These are phyloP conservation scores for Cephus sareptanus DNA, from an alignment of 2,888 invertebrate genomes.

Conservation along the genomic window DNA sequence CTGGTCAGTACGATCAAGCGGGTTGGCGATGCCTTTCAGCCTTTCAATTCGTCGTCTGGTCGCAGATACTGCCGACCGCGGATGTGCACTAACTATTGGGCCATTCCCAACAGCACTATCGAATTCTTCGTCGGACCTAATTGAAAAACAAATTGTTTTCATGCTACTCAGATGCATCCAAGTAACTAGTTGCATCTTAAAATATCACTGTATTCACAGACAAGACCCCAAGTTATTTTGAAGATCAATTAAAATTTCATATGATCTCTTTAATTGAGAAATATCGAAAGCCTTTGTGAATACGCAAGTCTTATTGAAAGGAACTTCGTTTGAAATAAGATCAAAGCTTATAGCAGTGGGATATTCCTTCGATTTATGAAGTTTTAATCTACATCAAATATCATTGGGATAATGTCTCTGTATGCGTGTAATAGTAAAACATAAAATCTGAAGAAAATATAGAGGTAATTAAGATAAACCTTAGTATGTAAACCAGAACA, in stretches of 20 bases:
- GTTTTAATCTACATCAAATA: not conserved
- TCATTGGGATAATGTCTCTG: not conserved
- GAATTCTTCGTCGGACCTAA: constrained; percentile 40
- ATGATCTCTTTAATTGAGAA: not conserved
- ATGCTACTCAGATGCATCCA: constrained; percentile 26
- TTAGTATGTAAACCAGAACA: constrained; percentile 30
- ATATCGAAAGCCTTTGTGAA: not conserved
- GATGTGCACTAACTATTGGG: constrained; percentile 45
- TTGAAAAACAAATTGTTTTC: constrained; percentile 34
- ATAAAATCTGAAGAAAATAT: constrained; percentile 2
- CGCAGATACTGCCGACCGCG: constrained; percentile 46
- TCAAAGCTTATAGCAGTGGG: not conserved
- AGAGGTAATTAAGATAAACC: not conserved
- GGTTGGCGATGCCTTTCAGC: constrained; percentile 48
- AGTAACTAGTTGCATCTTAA: constrained; percentile 14
- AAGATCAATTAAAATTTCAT: not conserved
- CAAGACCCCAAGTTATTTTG: not conserved
- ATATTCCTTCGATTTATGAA: not conserved
- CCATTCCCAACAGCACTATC: constrained; percentile 41
- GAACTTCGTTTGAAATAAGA: not conserved
- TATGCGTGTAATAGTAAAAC: not conserved
- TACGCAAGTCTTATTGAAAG: not conserved
- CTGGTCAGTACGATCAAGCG: constrained; percentile 22
- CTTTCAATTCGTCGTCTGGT: constrained; percentile 50
- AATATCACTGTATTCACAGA: not conserved